A percentile compares a stretch with the other conserved stretches of the same genome.
These are phyloP conservation scores for Nesidiocoris tenuis DNA, from an alignment of 2,888 invertebrate genomes.

Conservation along the genomic window DNA sequence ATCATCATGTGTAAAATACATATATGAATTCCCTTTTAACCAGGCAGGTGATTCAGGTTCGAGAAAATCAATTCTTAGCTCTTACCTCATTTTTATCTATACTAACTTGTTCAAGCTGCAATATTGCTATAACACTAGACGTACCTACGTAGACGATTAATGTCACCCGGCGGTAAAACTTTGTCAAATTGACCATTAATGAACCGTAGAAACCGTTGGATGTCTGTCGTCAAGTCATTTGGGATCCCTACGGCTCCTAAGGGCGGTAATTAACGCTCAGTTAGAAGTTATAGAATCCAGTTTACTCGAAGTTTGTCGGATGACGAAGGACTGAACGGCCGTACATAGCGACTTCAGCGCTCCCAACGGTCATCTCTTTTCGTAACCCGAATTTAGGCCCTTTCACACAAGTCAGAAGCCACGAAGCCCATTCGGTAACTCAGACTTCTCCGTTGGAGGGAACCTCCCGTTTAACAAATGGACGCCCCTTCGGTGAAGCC, in stretches of 20 bases:
- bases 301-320: background rate
- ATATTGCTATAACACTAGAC: too few relatives aligned
- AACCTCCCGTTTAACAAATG: constrained; percentile 25
- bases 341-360: background rate
- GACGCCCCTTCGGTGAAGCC: background rate
- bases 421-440: background rate
- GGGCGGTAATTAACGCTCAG: background rate
- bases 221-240: background rate
- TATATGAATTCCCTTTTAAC: too few relatives aligned
- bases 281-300: background rate
- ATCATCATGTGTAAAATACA: too few relatives aligned
- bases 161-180: too few relatives aligned
- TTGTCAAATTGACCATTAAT: background rate
- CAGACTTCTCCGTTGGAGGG: background rate
- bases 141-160: too few relatives aligned
- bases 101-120: too few relatives aligned
- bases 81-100: too few relatives aligned
- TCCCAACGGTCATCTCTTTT: background rate
- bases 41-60: too few relatives aligned
- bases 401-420: background rate
- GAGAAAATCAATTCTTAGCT: too few relatives aligned
- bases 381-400: background rate
- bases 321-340: background rate
- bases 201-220: background rate
- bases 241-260: background rate